Percentiles rank a stretch among this genome's conserved stretches.
These are phyloP conservation scores for Typhlichthys subterraneus DNA, from an alignment of 2,797 vertebrate genomes.

Conservation along the genomic window DNA sequence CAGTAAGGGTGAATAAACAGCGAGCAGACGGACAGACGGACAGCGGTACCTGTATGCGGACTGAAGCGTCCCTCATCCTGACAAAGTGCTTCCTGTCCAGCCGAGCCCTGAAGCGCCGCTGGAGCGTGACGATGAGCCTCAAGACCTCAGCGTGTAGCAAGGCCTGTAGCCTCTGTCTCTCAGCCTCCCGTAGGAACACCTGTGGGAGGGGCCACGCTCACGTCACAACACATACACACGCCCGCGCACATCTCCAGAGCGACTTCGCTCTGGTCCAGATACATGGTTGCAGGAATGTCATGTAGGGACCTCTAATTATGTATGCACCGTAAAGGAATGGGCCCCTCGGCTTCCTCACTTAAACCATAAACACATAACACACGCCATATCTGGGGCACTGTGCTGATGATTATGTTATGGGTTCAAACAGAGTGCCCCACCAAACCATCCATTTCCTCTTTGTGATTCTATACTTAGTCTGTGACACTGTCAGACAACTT, in stretches of 20 bases:
- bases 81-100: conserved; percentile 88
- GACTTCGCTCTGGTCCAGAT: conserved; percentile 15
- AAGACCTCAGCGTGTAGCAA: conserved; percentile 90
- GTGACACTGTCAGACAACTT: neutral
- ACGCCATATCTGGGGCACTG: conserved; percentile 20
- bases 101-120: conserved; percentile 84
- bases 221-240: conserved; percentile 23
- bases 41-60: conserved; percentile 84
- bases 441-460: conserved; percentile 6
- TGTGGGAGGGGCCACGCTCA: conserved; percentile 50
- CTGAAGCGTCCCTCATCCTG: conserved; percentile 80
- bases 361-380: conserved; percentile 16
- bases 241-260: conserved; percentile 4
- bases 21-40: neutral
- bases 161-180: conserved; percentile 88
- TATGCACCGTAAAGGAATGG: conserved; percentile 37
- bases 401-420: conserved; percentile 36
- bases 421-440: conserved; percentile 26
- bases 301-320: conserved; percentile 72
- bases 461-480: conserved; percentile 30
- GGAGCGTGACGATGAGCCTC: conserved; percentile 84
- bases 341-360: conserved; percentile 37
- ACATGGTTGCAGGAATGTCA: conserved; percentile 57
- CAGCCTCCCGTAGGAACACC: conserved; percentile 92
- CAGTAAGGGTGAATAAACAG: neutral